Evolutionary conservation across 35 echinoderm and acorn worm genomes (phyloP), one percentile per base, ranked within the genome.

Genomic region (Strongylocentrotus purpuratus): DNA sequence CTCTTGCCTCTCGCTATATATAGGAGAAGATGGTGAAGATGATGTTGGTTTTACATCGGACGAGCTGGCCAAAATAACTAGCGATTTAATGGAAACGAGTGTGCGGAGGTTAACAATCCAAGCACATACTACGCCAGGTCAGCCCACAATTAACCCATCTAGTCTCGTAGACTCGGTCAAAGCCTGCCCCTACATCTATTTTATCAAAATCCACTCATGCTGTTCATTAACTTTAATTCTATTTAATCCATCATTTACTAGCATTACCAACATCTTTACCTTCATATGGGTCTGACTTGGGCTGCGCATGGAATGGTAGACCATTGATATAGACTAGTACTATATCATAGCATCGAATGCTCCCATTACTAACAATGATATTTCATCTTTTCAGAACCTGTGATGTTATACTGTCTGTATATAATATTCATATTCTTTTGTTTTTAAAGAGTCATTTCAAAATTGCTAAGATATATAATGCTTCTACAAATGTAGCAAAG

Each of bases 61-160:
- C 35, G 91, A 93, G 20, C n/a, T 93, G 45, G 91, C 45, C n/a
- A 4, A 18, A 22, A 46, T 93, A 58, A 58, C 91, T 31, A 93
- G 31, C 31, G 31, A 33, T 93, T 93, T 93, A 93, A 18, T 93
- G 48, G 91, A 93, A 93, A 22, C 35, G 7, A 58, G 91, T 58
- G 48, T 93, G 20, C 91, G 91, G 46, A 93, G 31, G 91, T 93
- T 93, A 93, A 93, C 89, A 15, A 25, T 14, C 32, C 91, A 93
- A 58, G 48, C 46, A 50, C 46, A 58, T 28, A 25, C 91, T 45
- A 31, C 32, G 87, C 33, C 91, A 93, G 91, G 46, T 58, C 91
- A 93, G 91, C 46, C 91, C 91, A 31, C 45, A 20, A 89, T 78
- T 22, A 78, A 78, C 1, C 65, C 65, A 78, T 78, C 65, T 18